Percentiles rank a stretch among this genome's conserved stretches.
These are phyloP conservation scores for Rhagoletis zephyria DNA, from an alignment of 1,140 invertebrate genomes.

Conservation along the genomic window DNA sequence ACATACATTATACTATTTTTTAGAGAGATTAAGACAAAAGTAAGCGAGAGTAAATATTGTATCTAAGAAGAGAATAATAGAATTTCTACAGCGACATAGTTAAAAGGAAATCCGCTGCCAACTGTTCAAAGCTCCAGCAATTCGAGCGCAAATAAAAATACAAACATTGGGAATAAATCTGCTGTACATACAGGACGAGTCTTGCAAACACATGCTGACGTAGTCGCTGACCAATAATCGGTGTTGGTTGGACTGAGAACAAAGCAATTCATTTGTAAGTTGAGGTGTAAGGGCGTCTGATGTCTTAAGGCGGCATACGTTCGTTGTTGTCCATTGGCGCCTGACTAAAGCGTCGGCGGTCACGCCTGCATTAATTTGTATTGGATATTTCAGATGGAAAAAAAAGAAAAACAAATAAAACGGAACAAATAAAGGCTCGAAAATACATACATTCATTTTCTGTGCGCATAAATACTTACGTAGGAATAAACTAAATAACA, in stretches of 20 bases:
- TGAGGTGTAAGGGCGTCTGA: no score
- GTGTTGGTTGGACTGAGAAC: not conserved
- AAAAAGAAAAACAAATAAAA: slow-evolving; percentile 30
- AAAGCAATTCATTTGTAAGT: not conserved
- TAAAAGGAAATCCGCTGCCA: not conserved
- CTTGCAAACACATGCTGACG: not conserved
- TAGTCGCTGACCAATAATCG: not conserved
- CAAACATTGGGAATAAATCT: not conserved
- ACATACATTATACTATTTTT: no score
- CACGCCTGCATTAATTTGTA: not conserved
- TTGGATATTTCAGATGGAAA: not conserved
- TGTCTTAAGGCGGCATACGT: slow-evolving; percentile 2
- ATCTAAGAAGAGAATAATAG: no score
- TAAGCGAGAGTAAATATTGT: no score
- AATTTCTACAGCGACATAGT: not conserved
- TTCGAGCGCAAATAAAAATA: slow-evolving; percentile 12
- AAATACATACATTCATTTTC: not conserved
- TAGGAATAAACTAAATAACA: slow-evolving; percentile 32
- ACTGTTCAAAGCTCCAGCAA: not conserved
- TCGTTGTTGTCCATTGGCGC: slow-evolving; percentile 5
- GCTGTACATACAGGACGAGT: not conserved
- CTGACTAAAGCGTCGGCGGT: not conserved
- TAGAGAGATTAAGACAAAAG: no score
- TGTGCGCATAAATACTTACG: not conserved
- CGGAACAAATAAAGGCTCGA: not conserved